phyloP scores from a whole-genome alignment of 2,797 vertebrate genomes.

The Leuciscus waleckii region DNA sequence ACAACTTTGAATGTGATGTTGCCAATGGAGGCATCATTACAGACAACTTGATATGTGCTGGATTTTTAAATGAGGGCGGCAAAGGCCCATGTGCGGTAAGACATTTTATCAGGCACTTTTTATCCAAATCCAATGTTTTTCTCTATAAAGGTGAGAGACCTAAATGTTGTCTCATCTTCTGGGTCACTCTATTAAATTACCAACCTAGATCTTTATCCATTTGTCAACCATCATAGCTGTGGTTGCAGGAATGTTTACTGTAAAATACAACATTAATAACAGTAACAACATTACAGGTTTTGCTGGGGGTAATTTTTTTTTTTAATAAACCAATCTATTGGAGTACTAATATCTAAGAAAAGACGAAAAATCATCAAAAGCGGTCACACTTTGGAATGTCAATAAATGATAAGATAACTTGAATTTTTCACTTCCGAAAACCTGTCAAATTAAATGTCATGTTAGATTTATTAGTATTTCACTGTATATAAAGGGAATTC shows the following conservation, averaged over 20 bases:
- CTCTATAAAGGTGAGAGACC: background rate
- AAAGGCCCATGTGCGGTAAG: constrained; percentile 60
- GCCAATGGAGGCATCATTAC: background rate
- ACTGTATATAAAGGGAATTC: too few relatives aligned
- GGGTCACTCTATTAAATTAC: background rate
- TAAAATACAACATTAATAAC: too few relatives aligned
- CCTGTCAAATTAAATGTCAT: background rate
- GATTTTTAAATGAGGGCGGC: constrained; percentile 16
- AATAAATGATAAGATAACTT: too few relatives aligned
- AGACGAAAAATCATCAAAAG: too few relatives aligned
- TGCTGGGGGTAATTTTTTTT: too few relatives aligned
- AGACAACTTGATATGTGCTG: constrained; percentile 63
- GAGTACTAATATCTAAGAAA: too few relatives aligned
- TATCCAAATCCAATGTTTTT: background rate
- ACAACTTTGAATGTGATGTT: constrained; percentile 18
- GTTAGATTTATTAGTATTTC: too few relatives aligned
- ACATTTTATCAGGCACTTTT: background rate
- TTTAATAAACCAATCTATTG: too few relatives aligned
- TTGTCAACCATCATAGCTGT: background rate
- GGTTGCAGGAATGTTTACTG: too few relatives aligned
- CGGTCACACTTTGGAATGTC: too few relatives aligned
- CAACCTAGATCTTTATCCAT: background rate
- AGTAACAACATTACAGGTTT: too few relatives aligned
- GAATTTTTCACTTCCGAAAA: background rate
- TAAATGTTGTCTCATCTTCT: background rate